phyloP scores from a whole-genome alignment of 1,140 invertebrate species.

The Sinonovacula constricta region DNA sequence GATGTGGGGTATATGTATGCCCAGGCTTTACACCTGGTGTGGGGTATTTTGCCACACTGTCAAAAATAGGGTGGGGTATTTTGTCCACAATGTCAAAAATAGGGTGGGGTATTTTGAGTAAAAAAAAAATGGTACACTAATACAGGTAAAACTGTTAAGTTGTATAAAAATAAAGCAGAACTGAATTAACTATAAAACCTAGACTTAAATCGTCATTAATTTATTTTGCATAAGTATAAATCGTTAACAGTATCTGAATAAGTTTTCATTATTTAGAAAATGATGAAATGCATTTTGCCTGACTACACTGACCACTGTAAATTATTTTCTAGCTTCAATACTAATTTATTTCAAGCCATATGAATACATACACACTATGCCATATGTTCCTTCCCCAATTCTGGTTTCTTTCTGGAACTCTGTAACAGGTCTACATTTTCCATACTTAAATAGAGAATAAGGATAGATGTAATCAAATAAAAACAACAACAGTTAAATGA shows the following conservation, averaged over 20 bases:
- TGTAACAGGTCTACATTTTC: conserved; percentile 93
- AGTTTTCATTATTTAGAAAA: neutral
- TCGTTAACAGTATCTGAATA: neutral
- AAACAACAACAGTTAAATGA: neutral
- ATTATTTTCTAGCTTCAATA: neutral
- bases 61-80: no score
- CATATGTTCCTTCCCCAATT: conserved; percentile 98
- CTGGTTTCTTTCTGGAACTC: conserved; percentile 98
- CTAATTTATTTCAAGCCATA: neutral
- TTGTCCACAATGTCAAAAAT: no score
- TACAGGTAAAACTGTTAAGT: no score
- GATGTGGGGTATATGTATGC: no score
- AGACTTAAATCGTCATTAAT: neutral
- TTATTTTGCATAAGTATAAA: neutral
- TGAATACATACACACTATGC: conserved; percentile 92
- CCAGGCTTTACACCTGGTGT: no score
- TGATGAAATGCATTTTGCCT: neutral
- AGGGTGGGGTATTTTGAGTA: no score
- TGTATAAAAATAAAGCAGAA: no score
- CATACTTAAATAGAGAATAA: conserved; percentile 86
- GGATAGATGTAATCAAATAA: no score
- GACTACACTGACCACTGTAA: neutral
- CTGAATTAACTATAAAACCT: no score
- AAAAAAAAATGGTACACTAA: no score
- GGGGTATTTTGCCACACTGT: no score